Evolutionary conservation across 37 sponge, comb jelly and placozoan species (phyloP).

Genomic region (Ianthella basta): DNA sequence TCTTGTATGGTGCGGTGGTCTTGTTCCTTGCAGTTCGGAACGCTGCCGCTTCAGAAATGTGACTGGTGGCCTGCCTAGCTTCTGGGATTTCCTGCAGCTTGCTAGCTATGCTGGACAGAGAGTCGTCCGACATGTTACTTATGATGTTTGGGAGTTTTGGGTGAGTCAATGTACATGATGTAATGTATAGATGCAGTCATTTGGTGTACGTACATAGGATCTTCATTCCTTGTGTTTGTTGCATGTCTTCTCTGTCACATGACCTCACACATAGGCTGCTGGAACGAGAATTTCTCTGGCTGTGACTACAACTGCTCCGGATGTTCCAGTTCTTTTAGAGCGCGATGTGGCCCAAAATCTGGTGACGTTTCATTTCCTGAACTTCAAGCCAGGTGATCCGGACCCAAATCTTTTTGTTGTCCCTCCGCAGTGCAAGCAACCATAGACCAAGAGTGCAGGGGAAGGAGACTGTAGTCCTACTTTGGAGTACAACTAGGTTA

Average conservation of each 20-base stretch:
- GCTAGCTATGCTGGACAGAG: conserved; percentile 2
- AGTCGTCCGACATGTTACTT: not conserved
- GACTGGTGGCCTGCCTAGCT: not conserved
- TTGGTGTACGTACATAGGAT: too few species aligned
- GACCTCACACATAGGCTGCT: conserved; percentile 21
- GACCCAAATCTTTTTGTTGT: conserved; percentile 37
- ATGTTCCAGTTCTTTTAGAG: conserved; percentile 30
- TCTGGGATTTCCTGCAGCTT: conserved; percentile 14
- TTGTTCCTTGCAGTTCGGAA: not conserved
- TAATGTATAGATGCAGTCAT: too few species aligned
- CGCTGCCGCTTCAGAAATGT: conserved; percentile 1
- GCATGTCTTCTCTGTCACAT: too few species aligned
- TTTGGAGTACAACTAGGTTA: too few species aligned
- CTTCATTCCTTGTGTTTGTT: too few species aligned
- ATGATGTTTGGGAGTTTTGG: conserved; percentile 20
- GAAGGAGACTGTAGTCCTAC: too few species aligned
- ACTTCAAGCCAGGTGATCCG: conserved; percentile 32
- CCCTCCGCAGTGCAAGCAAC: conserved; percentile 36
- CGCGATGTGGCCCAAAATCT: not conserved
- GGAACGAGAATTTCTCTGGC: conserved; percentile 32
- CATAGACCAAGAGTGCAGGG: too few species aligned
- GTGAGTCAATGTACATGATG: not conserved
- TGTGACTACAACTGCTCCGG: not conserved
- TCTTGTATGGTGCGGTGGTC: too few species aligned
- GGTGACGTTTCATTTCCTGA: conserved; percentile 7